Evolutionary conservation across 2,113 vertebrate genomes (phyloP), one percentile per base, ranked within the genome.

Genomic region (Planiliza haematocheilus): DNA sequence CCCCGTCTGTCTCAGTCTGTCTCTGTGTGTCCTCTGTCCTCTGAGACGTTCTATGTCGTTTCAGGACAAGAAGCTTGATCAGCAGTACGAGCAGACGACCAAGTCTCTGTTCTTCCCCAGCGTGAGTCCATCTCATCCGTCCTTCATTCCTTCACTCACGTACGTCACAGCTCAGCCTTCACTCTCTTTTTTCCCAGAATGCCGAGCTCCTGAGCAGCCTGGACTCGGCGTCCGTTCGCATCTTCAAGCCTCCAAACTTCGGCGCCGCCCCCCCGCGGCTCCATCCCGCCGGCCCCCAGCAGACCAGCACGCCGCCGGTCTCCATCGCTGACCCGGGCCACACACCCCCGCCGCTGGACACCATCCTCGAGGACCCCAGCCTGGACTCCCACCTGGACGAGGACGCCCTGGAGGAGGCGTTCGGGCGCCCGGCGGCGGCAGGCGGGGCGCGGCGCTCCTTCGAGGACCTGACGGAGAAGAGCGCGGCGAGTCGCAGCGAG

Each of bases 31-130:
- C 18, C 42, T 7, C 16, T 6, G 4, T 41, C 30, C 58, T 6
- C 5, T 39, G 6, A 17, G 8, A 7, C 14, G 16, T 4, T 39
- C 10, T 10, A 14, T 12, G 0, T 16, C 45, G 14, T 68, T 75
- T 58, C 59, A 99, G 97, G 98, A 99, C 87, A 97, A 96, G 94
- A 98, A 97, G 48, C 51, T 99, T 79, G 97, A 99, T 70, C 93
- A 93, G 59, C 96, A 98, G 56, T 99, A 95, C 0, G 96, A 99
- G 58, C 93, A 96, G 82, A 97, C 89, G 82, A 95, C 93, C 1
- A 96, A 95, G 79, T 95, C 96, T 7, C 89, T 98, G 36, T 96
- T 97, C 61, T 95, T 95, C 77, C 94, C 95, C 75, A 99, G 97
- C 37, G 97, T 99, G 91, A 97, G 97, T 67, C 38, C 4, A 16